Conservation (phyloP, 2,888 invertebrate genomes). For the Cerastis leucographa region DNA sequence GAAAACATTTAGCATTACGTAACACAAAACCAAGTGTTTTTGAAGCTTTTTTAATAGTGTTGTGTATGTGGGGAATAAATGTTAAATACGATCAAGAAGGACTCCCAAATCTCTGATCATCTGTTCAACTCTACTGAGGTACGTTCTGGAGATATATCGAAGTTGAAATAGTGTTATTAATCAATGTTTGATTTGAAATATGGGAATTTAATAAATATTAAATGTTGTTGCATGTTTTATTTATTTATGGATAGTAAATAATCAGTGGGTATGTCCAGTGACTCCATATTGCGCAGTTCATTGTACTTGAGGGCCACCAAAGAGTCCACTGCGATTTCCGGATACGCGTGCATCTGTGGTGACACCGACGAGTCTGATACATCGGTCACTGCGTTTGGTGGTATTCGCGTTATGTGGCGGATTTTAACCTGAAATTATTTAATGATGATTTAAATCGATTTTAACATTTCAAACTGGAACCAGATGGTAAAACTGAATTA, state of each 20-base stretch:
- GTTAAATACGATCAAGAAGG: too few species aligned
- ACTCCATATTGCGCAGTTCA: conserved; percentile 80
- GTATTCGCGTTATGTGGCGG: conserved; percentile 78
- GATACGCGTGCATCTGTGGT: conserved; percentile 74
- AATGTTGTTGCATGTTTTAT: conserved; percentile 12
- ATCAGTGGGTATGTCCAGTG: conserved; percentile 80
- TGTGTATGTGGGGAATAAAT: too few species aligned
- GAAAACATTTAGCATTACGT: too few species aligned
- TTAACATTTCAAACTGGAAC: neutral
- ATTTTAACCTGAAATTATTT: conserved; percentile 78
- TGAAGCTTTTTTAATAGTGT: too few species aligned
- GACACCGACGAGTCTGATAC: conserved; percentile 48
- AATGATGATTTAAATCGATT: neutral
- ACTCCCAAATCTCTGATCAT: too few species aligned
- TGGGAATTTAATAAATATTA: neutral
- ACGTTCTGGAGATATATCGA: neutral
- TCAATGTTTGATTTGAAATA: neutral
- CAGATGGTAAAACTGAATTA: neutral
- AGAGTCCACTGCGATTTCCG: conserved; percentile 81
- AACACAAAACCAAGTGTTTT: too few species aligned
- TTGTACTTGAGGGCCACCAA: conserved; percentile 80
- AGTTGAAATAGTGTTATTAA: neutral
- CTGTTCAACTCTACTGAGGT: too few species aligned
- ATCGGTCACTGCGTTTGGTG: conserved; percentile 70
- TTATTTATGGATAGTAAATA: conserved; percentile 72